Conservation (phyloP, 1,140 invertebrate genomes). For the Nixonia krombeini region DNA sequence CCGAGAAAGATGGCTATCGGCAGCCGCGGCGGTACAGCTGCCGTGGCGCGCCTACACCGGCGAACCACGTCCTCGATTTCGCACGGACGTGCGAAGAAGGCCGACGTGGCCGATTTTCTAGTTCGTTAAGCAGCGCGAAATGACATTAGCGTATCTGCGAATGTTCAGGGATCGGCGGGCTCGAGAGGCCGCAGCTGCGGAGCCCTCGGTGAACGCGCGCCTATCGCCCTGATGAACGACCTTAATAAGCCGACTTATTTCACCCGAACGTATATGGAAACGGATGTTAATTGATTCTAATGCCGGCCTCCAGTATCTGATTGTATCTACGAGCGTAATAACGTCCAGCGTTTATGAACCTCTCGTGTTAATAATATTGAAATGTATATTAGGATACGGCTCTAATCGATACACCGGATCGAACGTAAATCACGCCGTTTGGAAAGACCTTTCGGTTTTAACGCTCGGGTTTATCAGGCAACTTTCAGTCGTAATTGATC, state of each 20-base stretch:
- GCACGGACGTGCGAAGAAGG: background rate
- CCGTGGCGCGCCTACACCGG: conserved; percentile 48
- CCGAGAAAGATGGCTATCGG: conserved; percentile 60
- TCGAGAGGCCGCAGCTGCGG: too few species aligned
- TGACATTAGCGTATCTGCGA: background rate
- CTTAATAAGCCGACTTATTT: background rate
- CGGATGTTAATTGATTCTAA: background rate
- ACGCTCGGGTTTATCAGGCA: too few species aligned
- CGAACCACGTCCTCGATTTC: conserved; percentile 43
- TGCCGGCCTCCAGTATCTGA: background rate
- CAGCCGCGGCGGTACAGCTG: conserved; percentile 29
- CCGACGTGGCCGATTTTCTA: background rate
- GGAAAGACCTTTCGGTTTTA: too few species aligned
- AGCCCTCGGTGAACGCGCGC: background rate
- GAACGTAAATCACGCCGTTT: too few species aligned
- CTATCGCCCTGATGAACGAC: background rate
- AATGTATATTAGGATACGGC: too few species aligned
- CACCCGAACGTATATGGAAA: background rate
- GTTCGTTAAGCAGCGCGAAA: background rate
- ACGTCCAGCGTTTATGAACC: background rate
- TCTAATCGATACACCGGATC: too few species aligned
- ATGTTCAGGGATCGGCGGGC: background rate
- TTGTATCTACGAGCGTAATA: background rate
- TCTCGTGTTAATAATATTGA: background rate
- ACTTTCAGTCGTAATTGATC: too few species aligned